These are phyloP conservation scores for Eupithecia centaureata DNA, from an alignment of 2,888 invertebrate species.

Conservation along the genomic window DNA sequence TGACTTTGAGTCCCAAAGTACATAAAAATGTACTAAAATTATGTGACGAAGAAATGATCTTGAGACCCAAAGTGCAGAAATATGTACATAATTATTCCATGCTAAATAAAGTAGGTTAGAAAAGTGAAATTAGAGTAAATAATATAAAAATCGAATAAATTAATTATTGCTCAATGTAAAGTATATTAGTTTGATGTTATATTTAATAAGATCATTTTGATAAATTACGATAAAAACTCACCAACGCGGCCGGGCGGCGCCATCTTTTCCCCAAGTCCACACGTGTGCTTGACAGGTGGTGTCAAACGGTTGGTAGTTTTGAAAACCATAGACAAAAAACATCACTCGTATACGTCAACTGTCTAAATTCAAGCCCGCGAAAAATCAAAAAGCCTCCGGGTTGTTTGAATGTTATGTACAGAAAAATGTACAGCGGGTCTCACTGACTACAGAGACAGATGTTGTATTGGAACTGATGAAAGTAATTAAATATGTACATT, in stretches of 20 bases:
- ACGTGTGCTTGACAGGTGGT: conserved; percentile 9
- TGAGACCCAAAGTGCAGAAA: conserved; percentile 17
- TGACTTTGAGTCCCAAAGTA: no score
- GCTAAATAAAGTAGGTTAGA: conserved; percentile 12
- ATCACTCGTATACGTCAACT: conserved; percentile 13
- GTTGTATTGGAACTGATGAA: conserved; percentile 10
- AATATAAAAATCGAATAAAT: conserved; percentile 9
- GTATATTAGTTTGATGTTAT: conserved; percentile 3
- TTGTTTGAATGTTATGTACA: conserved; percentile 17
- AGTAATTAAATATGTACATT: conserved; percentile 7
- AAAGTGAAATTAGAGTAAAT: conserved; percentile 7
- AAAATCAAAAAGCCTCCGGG: conserved; percentile 10
- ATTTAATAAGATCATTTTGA: conserved; percentile 8
- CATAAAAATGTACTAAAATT: conserved; percentile 16
- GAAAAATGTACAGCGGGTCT: conserved; percentile 19
- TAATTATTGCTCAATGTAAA: conserved; percentile 10
- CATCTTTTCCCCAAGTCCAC: conserved; percentile 7
- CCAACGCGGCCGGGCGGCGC: conserved; percentile 10
- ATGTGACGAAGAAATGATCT: conserved; percentile 13
- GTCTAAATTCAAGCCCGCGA: conserved; percentile 17
- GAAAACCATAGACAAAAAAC: conserved; percentile 12
- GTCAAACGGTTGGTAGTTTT: conserved; percentile 10
- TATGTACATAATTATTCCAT: conserved; percentile 12
- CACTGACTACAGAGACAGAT: conserved; percentile 16
- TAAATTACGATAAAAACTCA: conserved; percentile 14